phyloP scores from a whole-genome alignment of 2,888 invertebrate genomes.

The Enoplolaimus lenunculus region DNA sequence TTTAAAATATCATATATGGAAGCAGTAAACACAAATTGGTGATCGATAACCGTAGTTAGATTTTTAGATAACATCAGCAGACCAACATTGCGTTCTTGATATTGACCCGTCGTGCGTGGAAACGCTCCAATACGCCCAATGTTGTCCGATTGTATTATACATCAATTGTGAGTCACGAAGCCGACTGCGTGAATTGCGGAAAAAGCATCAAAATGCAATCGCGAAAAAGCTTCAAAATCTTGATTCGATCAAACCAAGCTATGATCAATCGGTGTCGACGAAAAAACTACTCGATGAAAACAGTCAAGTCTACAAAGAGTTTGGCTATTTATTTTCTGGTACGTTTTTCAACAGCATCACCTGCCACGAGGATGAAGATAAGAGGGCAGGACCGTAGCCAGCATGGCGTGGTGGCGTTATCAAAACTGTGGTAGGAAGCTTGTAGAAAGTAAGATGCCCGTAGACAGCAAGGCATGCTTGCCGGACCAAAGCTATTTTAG shows the following conservation, averaged over 20 bases:
- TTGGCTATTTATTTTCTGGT: conserved; percentile 86
- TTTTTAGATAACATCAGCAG: too few species aligned
- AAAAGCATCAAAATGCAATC: conserved; percentile 61
- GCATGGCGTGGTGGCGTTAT: neutral
- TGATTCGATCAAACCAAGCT: conserved; percentile 27
- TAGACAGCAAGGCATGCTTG: neutral
- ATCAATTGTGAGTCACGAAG: conserved; percentile 85
- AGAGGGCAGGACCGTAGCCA: neutral
- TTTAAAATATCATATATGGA: too few species aligned
- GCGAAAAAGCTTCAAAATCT: conserved; percentile 59
- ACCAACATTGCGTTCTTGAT: conserved; percentile 85
- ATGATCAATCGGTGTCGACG: conserved; percentile 52
- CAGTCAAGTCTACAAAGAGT: conserved; percentile 80
- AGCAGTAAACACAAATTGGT: too few species aligned
- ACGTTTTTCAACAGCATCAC: conserved; percentile 38
- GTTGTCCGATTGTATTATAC: conserved; percentile 91
- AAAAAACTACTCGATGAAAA: conserved; percentile 89
- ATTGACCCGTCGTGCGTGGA: conserved; percentile 95
- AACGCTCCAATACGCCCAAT: conserved; percentile 90
- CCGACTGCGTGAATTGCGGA: conserved; percentile 76
- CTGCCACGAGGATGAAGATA: neutral
- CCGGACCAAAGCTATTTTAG: neutral
- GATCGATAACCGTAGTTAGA: too few species aligned
- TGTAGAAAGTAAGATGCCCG: too few species aligned
- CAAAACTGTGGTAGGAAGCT: too few species aligned